Base-by-base conservation (phyloP, 2,113 vertebrate genomes). In the Tachysurus vachellii region DNA sequence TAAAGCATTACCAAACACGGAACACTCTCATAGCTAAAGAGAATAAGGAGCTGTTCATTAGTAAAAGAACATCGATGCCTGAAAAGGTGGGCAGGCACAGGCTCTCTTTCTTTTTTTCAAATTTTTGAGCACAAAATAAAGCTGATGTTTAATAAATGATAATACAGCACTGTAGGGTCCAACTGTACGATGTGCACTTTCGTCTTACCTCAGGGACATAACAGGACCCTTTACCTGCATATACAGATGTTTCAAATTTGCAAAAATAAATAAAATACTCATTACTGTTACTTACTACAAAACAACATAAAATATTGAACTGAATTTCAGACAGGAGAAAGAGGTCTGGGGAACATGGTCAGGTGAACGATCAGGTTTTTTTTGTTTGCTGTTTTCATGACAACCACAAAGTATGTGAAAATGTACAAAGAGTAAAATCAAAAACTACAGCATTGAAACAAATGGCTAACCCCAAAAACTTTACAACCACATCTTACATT, bases 401-500 rank as follows among this genome's bases (percentile, higher is more conserved):
- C 92, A 91, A 93, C 92, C 90, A 93, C 88, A 90, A 93, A 94
- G 91, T 88, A 93, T 93, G 92, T 95, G 94, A 93, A 91, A 92
- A 94, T 94, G 47, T 92, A 93, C 89, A 92, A 90, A 90, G 61
- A 85, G 88, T 89, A 86, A 88, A 89, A 89, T 89, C 90, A 93
- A 94, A 94, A 94, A 94, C 93, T 92, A 95, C 93, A 92, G 93
- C 93, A 93, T 92, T 90, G 91, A 91, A 93, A 80, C 88, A 92
- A 93, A 95, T 91, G 89, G 90, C 90, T 92, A 94, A 94, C 90
- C 91, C 93, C 92, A 93, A 94, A 90, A 94, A 94, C 92, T 94
- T 94, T 92, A 96, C 95, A 92, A 95, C 93, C 94, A 96, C 95
- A 90, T 94, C 94, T 93, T 92, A 96, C 94, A 94, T 90, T 92